Base-by-base conservation (phyloP, 1,140 invertebrate genomes). In the Thaumatotibia leucotreta region DNA sequence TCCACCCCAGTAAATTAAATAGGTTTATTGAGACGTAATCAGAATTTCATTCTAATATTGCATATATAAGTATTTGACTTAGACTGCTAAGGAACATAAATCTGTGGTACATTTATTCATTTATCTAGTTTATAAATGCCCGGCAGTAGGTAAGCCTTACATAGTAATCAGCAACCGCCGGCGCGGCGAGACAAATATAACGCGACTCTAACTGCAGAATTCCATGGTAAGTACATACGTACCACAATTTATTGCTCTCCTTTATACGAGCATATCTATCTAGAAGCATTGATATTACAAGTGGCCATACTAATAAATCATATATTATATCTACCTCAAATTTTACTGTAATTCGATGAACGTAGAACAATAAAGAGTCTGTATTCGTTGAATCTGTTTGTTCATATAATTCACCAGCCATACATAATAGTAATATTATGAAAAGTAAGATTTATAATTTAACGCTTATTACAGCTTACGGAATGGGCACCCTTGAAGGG, bases 51-150 rank as follows among this genome's bases (percentile, higher is more conserved):
- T 58, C 11, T 27, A 27, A 58, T 29, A 31, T 27, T 29, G 23
- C 23, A 24, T 29, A 29, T 58, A n/a, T 58, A n/a, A n/a, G n/a
- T n/a, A 58, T 58, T 58, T 58, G 23, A 29, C 52, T 58, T n/a
- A 11, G 10, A 39, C 14, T 29, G 52, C 24, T 58, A 31, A 31
- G 10, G 14, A 31, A 29, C 52, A 58, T 58, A 27, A 27, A 58
- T 58, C 52, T 29, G 23, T 58, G 52, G n/a, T 27, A 58, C 52
- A 24, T 31, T 58, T 58, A 58, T 58, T n/a, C 27, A 58, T 58
- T 58, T 29, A 58, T 58, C 52, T 58, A 58, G 52, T 58, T 58
- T 58, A 58, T 39, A n/a, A 39, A n/a, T 58, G 27, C 52, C 52
- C 52, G 52, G 10, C 52, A 58, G 52, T 58, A 58, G 52, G 52